Conservation (phyloP, 92 coral and sea anemone genomes). For the Micromussa lordhowensis region DNA sequence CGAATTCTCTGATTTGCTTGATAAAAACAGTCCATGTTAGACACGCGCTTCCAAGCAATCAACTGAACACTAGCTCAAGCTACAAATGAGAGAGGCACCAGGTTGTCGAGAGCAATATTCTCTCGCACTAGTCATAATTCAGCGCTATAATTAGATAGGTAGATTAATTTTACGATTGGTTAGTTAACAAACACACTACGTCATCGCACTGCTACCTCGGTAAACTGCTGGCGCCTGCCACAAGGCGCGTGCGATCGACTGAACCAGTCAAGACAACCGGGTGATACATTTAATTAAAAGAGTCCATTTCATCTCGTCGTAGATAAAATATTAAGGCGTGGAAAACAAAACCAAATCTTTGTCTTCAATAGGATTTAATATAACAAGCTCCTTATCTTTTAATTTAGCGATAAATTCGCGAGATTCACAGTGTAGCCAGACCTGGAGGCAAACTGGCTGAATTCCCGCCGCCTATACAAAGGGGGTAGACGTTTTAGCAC, state of each 20-base stretch:
- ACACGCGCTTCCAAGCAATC: not conserved
- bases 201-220: constrained; percentile 72
- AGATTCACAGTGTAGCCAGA: not conserved
- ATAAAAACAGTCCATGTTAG: constrained; percentile 64
- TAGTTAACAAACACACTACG: constrained; percentile 75
- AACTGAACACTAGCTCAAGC: not conserved
- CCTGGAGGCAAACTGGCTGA: not conserved
- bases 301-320: constrained; percentile 26
- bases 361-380: constrained; percentile 28
- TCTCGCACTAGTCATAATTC: constrained; percentile 40
- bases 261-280: constrained; percentile 24
- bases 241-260: constrained; percentile 53
- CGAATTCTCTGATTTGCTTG: constrained; percentile 46
- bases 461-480: not conserved
- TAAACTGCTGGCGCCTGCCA: constrained; percentile 76
- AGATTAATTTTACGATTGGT: constrained; percentile 77
- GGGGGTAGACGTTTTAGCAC: constrained; percentile 13
- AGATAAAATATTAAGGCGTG: constrained; percentile 27
- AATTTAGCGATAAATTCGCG: not conserved
- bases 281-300: constrained; percentile 50
- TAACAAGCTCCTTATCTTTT: constrained; percentile 20
- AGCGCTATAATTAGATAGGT: constrained; percentile 63
- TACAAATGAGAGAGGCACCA: constrained; percentile 42
- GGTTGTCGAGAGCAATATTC: constrained; percentile 50
- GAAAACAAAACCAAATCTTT: constrained; percentile 32